Evolutionary conservation across 37 sponge, comb jelly and placozoan species (phyloP).

Genomic region (Ephydatia muelleri): DNA sequence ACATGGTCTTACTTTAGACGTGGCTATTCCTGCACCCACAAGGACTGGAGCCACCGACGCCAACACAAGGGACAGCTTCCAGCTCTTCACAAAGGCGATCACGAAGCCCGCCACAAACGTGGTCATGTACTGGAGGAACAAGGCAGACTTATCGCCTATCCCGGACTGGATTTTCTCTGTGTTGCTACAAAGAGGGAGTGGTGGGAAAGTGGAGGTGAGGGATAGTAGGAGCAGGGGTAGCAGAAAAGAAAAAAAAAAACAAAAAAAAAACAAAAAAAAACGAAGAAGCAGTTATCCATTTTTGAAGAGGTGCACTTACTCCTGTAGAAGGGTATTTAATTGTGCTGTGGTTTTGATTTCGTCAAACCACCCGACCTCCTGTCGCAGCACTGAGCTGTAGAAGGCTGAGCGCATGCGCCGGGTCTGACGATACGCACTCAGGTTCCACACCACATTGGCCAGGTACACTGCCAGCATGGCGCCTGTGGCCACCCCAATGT

Average conservation of each 20-base stretch:
- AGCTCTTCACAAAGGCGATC: constrained; percentile 50
- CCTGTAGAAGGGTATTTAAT: constrained; percentile 79
- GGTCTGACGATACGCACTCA: constrained; percentile 69
- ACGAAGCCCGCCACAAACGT: constrained; percentile 55
- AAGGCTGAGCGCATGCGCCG: constrained; percentile 61
- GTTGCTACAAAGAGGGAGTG: constrained; percentile 76
- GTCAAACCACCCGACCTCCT: constrained; percentile 97
- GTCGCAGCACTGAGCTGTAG: constrained; percentile 81
- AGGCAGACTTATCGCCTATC: constrained; percentile 62
- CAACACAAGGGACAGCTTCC: constrained; percentile 68
- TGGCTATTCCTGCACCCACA: constrained; percentile 8
- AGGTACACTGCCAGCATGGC: constrained; percentile 34
- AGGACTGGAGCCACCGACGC: constrained; percentile 63
- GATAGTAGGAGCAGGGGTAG: no score
- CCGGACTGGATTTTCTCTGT: constrained; percentile 91
- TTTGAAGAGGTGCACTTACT: no score
- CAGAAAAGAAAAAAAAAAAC: no score
- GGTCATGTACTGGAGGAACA: constrained; percentile 40
- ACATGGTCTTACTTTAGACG: constrained; percentile 70
- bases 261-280: no score
- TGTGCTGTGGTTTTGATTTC: constrained; percentile 57
- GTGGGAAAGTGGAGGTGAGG: no score
- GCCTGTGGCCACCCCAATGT: constrained; percentile 31
- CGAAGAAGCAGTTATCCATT: no score
- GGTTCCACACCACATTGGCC: constrained; percentile 52